Percentiles rank a stretch among this genome's conserved stretches.
phyloP scores from a whole-genome alignment of 2,797 vertebrate genomes.

The Emys orbicularis region DNA sequence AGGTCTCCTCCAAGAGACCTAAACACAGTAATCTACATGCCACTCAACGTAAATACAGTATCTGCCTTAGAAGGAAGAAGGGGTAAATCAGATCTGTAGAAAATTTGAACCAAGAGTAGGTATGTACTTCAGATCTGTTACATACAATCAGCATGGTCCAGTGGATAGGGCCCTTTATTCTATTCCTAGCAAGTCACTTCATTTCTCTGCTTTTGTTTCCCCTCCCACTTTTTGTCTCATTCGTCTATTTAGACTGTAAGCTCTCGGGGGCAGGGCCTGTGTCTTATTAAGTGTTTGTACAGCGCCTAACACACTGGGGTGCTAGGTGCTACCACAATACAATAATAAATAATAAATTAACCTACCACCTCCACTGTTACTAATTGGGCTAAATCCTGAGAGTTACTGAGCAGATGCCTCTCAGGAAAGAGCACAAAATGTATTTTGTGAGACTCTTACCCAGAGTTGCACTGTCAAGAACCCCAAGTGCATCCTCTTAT shows the following conservation, averaged over 20 bases:
- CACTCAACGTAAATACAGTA: not conserved
- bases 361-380: slow-evolving; percentile 6
- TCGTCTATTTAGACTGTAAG: not conserved
- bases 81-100: not conserved
- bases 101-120: not conserved
- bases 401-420: not conserved
- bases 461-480: not conserved
- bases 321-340: slow-evolving; percentile 40
- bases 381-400: slow-evolving; percentile 15
- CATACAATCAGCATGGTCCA: not conserved
- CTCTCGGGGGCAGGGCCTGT: not conserved
- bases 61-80: not conserved
- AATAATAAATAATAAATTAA: slow-evolving; percentile 31
- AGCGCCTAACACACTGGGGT: slow-evolving; percentile 4
- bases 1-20: not conserved
- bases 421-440: not conserved
- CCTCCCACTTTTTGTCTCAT: not conserved
- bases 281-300: not conserved
- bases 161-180: not conserved
- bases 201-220: not conserved
- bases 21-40: not conserved
- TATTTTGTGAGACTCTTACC: not conserved
- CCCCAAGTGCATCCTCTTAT: not conserved
- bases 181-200: not conserved
- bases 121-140: not conserved